These are phyloP conservation scores for Corvus cornix DNA, from an alignment of 2,113 vertebrate genomes.

Conservation along the genomic window DNA sequence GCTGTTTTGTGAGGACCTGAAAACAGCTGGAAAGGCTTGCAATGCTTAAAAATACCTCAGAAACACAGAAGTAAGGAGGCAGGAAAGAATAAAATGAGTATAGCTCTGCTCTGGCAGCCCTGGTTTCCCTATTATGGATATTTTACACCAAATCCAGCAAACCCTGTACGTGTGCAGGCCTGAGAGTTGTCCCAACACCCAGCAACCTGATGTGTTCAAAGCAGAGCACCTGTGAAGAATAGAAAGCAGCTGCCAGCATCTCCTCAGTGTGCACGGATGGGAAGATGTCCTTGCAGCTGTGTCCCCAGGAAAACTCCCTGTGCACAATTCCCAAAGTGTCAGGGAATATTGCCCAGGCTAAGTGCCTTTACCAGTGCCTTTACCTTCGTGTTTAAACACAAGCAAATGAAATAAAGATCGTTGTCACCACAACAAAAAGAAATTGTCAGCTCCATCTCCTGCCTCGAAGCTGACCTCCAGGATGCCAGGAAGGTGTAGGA, in stretches of 20 bases:
- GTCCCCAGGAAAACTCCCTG: background rate
- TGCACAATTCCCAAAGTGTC: background rate
- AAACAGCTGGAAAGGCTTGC: background rate
- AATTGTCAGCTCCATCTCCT: background rate
- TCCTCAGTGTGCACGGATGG: background rate
- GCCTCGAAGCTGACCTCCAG: background rate
- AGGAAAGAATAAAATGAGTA: background rate
- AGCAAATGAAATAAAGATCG: background rate
- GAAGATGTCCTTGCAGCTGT: background rate
- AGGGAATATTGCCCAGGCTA: background rate
- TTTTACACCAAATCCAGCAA: background rate
- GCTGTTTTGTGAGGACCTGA: background rate
- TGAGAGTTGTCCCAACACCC: background rate
- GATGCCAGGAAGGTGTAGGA: background rate
- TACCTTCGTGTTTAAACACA: background rate
- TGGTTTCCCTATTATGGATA: background rate
- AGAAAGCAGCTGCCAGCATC: background rate
- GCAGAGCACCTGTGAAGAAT: fast-evolving
- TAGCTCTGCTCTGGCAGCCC: background rate
- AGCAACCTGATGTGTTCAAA: background rate
- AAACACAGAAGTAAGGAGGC: background rate
- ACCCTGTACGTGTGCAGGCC: background rate
- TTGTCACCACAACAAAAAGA: background rate
- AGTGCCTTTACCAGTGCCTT: background rate
- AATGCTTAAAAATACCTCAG: background rate